These are phyloP conservation scores for Pseudomyrmex dendroicus DNA, from an alignment of 1,140 invertebrate genomes.

Conservation along the genomic window DNA sequence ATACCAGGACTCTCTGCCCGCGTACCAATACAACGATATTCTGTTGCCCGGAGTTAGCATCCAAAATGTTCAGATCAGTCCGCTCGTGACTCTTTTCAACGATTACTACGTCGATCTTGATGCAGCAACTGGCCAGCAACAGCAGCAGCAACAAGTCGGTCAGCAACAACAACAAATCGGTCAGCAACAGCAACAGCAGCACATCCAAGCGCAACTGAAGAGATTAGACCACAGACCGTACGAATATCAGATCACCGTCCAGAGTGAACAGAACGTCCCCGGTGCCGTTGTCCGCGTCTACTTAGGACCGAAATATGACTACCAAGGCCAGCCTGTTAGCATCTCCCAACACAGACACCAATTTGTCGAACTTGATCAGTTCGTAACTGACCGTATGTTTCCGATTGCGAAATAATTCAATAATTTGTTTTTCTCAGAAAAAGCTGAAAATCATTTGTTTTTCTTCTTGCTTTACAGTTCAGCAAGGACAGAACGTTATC, in stretches of 20 bases:
- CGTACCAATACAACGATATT: constrained; percentile 88
- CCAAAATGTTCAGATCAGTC: constrained; percentile 87
- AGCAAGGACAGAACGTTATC: constrained; percentile 88
- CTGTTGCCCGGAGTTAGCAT: constrained; percentile 88
- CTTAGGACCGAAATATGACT: constrained; percentile 87
- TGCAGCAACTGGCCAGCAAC: constrained; percentile 28
- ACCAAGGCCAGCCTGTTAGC: constrained; percentile 85
- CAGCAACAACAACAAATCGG: constrained; percentile 16
- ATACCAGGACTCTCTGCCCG: constrained; percentile 86
- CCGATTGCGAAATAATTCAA: not conserved
- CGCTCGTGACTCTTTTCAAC: constrained; percentile 88
- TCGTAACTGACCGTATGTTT: constrained; percentile 86
- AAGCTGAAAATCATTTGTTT: not conserved
- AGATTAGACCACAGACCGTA: constrained; percentile 89
- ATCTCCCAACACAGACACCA: constrained; percentile 87
- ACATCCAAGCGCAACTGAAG: constrained; percentile 80
- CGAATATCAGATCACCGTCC: constrained; percentile 85
- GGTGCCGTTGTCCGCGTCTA: constrained; percentile 85
- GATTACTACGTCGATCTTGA: constrained; percentile 86
- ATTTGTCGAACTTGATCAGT: constrained; percentile 89
- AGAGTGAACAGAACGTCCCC: constrained; percentile 81
- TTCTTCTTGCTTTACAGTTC: constrained; percentile 81
- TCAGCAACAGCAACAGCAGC: constrained; percentile 74
- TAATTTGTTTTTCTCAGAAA: not conserved
- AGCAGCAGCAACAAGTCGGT: not conserved